Percentiles rank a stretch among this genome's conserved stretches.
Evolutionary conservation across 2,888 invertebrate species (phyloP).

Genomic region (Sminthurinus aureus): DNA sequence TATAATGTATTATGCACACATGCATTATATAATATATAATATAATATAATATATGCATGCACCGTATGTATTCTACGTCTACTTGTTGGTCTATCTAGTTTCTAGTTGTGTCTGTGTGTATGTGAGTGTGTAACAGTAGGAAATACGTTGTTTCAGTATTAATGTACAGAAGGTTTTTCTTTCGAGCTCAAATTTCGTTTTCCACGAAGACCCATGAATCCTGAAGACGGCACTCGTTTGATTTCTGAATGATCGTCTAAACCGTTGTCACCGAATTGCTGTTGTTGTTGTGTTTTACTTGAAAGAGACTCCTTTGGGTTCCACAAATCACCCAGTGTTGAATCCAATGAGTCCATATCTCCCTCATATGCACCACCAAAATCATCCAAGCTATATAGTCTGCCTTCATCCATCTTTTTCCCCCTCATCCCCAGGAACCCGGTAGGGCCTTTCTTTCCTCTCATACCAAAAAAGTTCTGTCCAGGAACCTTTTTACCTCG

Average conservation of each 20-base stretch:
- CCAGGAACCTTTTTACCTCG: slow-evolving; percentile 58
- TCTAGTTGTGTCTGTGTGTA: background rate
- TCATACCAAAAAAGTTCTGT: slow-evolving; percentile 57
- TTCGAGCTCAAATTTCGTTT: slow-evolving; percentile 48
- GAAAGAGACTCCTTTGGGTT: slow-evolving; percentile 21
- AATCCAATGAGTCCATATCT: slow-evolving; percentile 25
- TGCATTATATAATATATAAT: background rate
- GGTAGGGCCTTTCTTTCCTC: slow-evolving; percentile 58
- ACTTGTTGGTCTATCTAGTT: background rate
- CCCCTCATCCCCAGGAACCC: slow-evolving; percentile 59
- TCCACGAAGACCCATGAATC: slow-evolving; percentile 57
- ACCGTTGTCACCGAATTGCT: slow-evolving; percentile 41
- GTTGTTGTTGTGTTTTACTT: slow-evolving; percentile 23
- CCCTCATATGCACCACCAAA: background rate
- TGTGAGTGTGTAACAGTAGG: slow-evolving; percentile 2
- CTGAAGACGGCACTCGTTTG: slow-evolving; percentile 55
- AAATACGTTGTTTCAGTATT: background rate
- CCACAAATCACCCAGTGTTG: slow-evolving; percentile 24
- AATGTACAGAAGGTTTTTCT: slow-evolving; percentile 27
- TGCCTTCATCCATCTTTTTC: slow-evolving; percentile 51
- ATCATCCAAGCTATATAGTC: slow-evolving; percentile 21
- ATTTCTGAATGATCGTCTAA: slow-evolving; percentile 32
- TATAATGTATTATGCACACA: background rate
- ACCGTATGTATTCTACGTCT: background rate
- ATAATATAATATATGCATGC: background rate